Evolutionary conservation across 1,140 invertebrate species (phyloP).

Genomic region (Aphaenogaster floridana): DNA sequence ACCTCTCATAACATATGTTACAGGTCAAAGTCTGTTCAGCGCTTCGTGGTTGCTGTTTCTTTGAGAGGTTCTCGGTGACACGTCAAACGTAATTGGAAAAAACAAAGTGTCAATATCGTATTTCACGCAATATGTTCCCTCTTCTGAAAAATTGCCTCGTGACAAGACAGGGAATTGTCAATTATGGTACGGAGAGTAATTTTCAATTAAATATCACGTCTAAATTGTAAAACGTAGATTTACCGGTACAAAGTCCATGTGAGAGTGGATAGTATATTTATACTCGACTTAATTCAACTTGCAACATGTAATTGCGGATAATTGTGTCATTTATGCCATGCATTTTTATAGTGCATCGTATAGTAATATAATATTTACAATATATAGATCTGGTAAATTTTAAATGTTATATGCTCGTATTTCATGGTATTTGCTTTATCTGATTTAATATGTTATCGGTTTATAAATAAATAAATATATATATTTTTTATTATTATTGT

Average conservation of each 20-base stretch:
- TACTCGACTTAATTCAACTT: not conserved
- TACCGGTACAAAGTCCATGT: constrained; percentile 43
- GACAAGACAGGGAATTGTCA: constrained; percentile 48
- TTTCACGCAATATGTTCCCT: constrained; percentile 57
- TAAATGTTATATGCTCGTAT: not conserved
- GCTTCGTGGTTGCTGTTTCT: not conserved
- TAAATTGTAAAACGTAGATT: not conserved
- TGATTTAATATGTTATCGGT: not conserved
- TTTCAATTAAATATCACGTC: constrained; percentile 1
- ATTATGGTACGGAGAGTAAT: constrained; percentile 63
- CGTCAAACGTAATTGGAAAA: not conserved
- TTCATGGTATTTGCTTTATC: not conserved
- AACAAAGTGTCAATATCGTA: not conserved
- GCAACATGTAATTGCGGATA: not conserved
- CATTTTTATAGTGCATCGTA: not conserved
- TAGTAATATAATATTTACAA: not conserved
- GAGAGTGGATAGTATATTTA: not conserved
- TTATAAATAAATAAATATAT: not conserved
- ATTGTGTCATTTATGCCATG: not conserved
- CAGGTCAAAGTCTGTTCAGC: constrained; percentile 11
- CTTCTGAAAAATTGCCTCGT: constrained; percentile 30
- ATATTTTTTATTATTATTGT: not conserved
- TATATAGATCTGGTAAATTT: not conserved
- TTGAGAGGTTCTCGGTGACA: not conserved
- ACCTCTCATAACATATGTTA: not conserved